These are phyloP conservation scores for Agonopterix heracliana DNA, from an alignment of 2,888 invertebrate species.

Conservation along the genomic window DNA sequence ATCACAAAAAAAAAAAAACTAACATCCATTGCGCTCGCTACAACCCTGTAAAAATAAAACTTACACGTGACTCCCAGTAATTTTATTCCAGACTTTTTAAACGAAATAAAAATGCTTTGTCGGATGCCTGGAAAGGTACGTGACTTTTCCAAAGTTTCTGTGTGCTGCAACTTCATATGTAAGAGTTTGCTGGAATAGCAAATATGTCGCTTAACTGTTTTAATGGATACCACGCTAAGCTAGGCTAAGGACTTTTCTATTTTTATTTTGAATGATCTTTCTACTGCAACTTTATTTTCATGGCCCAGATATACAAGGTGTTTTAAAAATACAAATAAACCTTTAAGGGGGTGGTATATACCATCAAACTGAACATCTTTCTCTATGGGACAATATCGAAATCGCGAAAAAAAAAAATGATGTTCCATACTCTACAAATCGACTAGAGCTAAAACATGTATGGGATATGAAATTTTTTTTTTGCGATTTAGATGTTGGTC, in stretches of 20 bases:
- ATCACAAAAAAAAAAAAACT: background rate
- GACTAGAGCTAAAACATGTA: too few relatives aligned
- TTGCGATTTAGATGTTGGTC: too few relatives aligned
- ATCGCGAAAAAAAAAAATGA: too few relatives aligned
- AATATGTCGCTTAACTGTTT: slow-evolving; percentile 26
- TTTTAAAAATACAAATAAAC: too few relatives aligned
- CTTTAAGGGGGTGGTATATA: too few relatives aligned
- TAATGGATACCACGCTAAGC: slow-evolving; percentile 11
- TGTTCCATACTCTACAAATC: too few relatives aligned
- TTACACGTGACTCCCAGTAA: slow-evolving; percentile 17
- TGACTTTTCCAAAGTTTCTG: slow-evolving; percentile 31
- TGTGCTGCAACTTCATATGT: slow-evolving; percentile 9
- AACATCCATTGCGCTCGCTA: background rate
- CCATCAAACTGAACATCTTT: too few relatives aligned
- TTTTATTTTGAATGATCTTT: too few relatives aligned
- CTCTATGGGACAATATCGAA: too few relatives aligned
- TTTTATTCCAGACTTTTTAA: slow-evolving; percentile 29
- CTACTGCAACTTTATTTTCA: too few relatives aligned
- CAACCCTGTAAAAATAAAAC: slow-evolving; percentile 13
- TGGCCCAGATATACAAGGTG: too few relatives aligned
- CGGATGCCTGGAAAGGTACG: slow-evolving; percentile 23
- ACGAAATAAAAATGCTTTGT: slow-evolving; percentile 37
- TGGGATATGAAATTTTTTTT: too few relatives aligned
- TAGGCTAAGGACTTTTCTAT: background rate
- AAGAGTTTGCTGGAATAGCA: slow-evolving; percentile 21